Base-by-base conservation (phyloP, 2,888 invertebrate genomes). In the Falcaria lacertinaria region DNA sequence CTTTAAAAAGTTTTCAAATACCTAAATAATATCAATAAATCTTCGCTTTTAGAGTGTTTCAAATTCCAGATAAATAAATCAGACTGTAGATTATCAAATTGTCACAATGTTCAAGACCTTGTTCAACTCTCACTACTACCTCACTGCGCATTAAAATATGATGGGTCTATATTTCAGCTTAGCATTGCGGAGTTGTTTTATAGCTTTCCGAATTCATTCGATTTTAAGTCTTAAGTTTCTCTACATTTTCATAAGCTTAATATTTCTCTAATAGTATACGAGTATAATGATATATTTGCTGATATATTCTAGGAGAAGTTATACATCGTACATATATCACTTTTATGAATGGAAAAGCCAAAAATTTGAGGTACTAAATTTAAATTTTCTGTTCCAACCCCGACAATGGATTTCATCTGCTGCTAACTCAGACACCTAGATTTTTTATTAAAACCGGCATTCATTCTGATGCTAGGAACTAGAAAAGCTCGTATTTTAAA, bases 91-190 rank as follows among this genome's bases (percentile, higher is more conserved):
- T 52, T 60, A 60, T 60, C 40, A 69, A 19, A 4, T 19, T 4
- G 6, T 3, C 3, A 66, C 59, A 66, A 66, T 62, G 59, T 68
- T 60, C 52, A 50, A 43, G 36, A 53, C 47, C 51, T 50, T 54
- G 57, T 64, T 60, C 58, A 63, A 60, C 56, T n/a, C n/a, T n/a
- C n/a, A n/a, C n/a, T n/a, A n/a, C n/a, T 50, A 48, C 50, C 43
- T 41, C 50, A 54, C 48, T 54, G 54, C 51, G 44, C 48, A 57
- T 52, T 44, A 60, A 48, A 56, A 53, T 55, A 57, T 57, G 58
- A 60, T 57, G 45, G 48, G 59, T 57, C 52, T 57, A 50, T 45
- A 55, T 50, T 60, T 59, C 45, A 50, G 49, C 45, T 59, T 51
- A 43, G 47, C 48, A 61, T 52, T 52, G 52, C 45, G 57, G 48